A percentile compares a stretch with the other conserved stretches of the same genome.
These are phyloP conservation scores for Harlomillsia oculata DNA, from an alignment of 1,140 invertebrate genomes.

Conservation along the genomic window DNA sequence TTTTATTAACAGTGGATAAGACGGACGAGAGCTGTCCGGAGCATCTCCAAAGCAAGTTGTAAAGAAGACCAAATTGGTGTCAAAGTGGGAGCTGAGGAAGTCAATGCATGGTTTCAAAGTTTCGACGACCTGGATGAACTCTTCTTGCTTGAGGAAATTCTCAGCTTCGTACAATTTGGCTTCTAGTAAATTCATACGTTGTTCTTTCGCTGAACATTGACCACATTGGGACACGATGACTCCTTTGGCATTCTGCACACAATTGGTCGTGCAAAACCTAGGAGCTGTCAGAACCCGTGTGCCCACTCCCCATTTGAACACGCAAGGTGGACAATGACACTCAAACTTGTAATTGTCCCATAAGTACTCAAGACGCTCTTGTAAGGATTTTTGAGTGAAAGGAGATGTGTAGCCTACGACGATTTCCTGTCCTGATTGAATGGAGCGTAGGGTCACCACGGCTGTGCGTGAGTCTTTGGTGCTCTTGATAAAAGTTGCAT, in stretches of 20 bases:
- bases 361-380: slow-evolving; percentile 5
- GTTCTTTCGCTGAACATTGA: background rate
- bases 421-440: slow-evolving; percentile 7
- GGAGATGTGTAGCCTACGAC: slow-evolving; percentile 7
- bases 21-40: slow-evolving; percentile 3
- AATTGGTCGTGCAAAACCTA: too few relatives aligned
- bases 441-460: background rate
- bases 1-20: too few relatives aligned
- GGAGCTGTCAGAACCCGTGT: background rate
- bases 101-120: background rate
- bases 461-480: background rate
- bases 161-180: background rate
- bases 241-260: background rate
- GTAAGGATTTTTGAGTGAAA: background rate
- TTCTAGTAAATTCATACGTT: background rate
- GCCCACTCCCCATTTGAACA: background rate
- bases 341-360: slow-evolving; percentile 11
- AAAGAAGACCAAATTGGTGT: background rate
- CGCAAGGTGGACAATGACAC: slow-evolving; percentile 12
- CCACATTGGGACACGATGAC: background rate
- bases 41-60: slow-evolving; percentile 1
- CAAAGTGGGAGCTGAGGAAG: slow-evolving; percentile 5
- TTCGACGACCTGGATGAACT: background rate
- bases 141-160: background rate
- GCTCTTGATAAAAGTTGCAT: slow-evolving; percentile 6